Conservation (phyloP, 2,113 vertebrate species). For the Rhipidura dahli region DNA sequence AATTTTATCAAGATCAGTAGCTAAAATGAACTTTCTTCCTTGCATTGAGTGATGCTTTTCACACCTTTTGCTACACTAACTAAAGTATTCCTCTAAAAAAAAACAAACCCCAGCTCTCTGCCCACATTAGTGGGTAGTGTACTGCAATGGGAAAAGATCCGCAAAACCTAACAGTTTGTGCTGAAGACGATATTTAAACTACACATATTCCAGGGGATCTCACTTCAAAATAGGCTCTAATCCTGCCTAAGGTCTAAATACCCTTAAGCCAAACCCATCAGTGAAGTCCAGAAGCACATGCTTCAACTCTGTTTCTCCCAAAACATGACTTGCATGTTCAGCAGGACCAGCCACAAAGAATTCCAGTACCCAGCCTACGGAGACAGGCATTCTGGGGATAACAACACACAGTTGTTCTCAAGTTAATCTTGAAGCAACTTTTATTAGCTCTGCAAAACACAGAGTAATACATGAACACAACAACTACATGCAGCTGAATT, state of each 20-base stretch:
- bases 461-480: not conserved
- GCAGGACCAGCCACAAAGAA: not conserved
- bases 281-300: not conserved
- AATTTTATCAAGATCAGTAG: not conserved
- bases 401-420: not conserved
- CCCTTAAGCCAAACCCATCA: not conserved
- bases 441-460: not conserved
- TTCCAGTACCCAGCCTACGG: not conserved
- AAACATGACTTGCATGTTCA: not conserved
- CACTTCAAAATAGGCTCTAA: not conserved
- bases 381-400: not conserved
- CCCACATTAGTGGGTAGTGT: not conserved
- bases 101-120: not conserved
- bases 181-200: not conserved
- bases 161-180: not conserved
- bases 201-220: not conserved
- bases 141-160: not conserved
- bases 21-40: not conserved
- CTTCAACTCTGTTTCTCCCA: not conserved
- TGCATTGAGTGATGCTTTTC: not conserved
- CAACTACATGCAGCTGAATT: not conserved
- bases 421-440: not conserved
- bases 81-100: not conserved
- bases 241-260: not conserved
- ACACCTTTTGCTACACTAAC: not conserved